Evolutionary conservation across 2,888 invertebrate genomes (phyloP).

Genomic region (Brenthis daphne): DNA sequence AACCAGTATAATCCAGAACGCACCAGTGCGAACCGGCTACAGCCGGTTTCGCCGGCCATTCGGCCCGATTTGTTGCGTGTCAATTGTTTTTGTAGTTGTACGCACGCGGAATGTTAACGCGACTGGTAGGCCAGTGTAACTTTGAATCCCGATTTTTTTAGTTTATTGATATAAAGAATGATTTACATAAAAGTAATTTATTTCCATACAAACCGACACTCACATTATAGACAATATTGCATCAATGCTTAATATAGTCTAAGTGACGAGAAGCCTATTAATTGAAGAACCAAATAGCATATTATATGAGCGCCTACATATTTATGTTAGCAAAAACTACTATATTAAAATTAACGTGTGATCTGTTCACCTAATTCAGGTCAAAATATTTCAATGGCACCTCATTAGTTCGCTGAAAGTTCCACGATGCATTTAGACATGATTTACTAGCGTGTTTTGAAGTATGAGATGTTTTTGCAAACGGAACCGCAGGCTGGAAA

Average conservation of each 20-base stretch:
- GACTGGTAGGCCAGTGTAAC: background rate
- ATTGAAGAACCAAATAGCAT: too few relatives aligned
- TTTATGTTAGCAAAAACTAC: background rate
- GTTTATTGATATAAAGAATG: background rate
- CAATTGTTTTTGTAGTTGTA: conserved; percentile 64
- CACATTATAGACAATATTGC: too few relatives aligned
- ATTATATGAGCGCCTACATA: conserved; percentile 1
- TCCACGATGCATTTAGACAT: conserved; percentile 8
- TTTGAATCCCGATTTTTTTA: conserved; percentile 2
- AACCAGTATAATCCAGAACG: conserved; percentile 63
- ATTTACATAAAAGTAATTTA: too few relatives aligned
- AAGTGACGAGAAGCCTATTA: too few relatives aligned
- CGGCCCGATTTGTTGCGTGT: conserved; percentile 71
- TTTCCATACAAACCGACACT: too few relatives aligned
- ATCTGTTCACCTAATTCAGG: conserved; percentile 28
- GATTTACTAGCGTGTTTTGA: background rate
- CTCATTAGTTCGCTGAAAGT: conserved; percentile 8
- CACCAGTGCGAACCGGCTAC: conserved; percentile 47
- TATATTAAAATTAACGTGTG: conserved; percentile 13
- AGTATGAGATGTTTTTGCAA: background rate
- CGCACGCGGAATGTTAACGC: conserved; percentile 55
- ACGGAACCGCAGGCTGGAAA: background rate
- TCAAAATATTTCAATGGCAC: conserved; percentile 7
- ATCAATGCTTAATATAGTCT: too few relatives aligned
- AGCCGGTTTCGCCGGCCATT: conserved; percentile 46